phyloP scores from a whole-genome alignment of 2,888 invertebrate species.

The Nezara viridula region DNA sequence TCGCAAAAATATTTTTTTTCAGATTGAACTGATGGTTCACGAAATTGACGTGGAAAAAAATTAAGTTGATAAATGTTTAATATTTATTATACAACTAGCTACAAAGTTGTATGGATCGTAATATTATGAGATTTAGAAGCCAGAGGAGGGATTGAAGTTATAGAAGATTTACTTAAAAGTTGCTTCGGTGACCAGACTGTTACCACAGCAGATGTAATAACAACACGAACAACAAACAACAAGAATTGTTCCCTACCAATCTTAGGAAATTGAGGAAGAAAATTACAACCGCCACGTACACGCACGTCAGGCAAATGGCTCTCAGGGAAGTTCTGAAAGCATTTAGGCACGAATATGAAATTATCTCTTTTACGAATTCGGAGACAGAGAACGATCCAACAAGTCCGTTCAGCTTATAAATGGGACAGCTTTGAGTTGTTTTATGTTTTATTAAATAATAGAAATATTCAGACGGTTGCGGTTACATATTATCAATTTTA shows the following conservation, averaged over 20 bases:
- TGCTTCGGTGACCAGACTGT: neutral
- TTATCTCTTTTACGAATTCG: neutral
- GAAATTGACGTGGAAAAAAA: too few relatives aligned
- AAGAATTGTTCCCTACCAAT: constrained; percentile 16
- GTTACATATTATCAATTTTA: neutral
- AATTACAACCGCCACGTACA: neutral
- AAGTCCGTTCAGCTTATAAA: neutral
- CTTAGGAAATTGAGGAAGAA: constrained; percentile 32
- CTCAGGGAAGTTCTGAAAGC: neutral
- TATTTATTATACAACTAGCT: too few relatives aligned
- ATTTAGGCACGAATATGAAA: constrained; percentile 18
- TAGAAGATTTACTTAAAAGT: neutral
- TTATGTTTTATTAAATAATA: neutral
- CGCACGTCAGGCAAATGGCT: constrained; percentile 17
- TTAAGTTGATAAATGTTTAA: too few relatives aligned
- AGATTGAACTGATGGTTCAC: too few relatives aligned
- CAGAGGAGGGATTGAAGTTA: too few relatives aligned
- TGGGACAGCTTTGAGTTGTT: neutral
- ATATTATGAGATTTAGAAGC: too few relatives aligned
- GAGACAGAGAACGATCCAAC: neutral
- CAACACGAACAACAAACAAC: constrained; percentile 19
- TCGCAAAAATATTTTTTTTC: too few relatives aligned
- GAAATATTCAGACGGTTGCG: neutral
- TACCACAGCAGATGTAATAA: neutral
- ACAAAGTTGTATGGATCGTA: too few relatives aligned